Conservation (phyloP, 2,888 invertebrate species). For the Dorcus parallelipipedus region DNA sequence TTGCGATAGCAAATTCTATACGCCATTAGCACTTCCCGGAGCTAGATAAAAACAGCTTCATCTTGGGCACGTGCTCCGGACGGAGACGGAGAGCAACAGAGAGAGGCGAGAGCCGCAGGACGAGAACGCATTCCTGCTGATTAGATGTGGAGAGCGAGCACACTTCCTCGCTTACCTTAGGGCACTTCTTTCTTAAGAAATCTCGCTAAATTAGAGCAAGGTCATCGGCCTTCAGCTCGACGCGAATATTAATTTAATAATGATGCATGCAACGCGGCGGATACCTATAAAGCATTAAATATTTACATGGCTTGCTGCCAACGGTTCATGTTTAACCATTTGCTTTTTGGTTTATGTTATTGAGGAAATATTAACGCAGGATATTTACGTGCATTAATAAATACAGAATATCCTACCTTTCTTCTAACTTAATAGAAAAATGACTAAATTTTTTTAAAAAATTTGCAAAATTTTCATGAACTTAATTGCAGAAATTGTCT, state of each 20-base stretch:
- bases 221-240: conserved; percentile 36
- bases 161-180: conserved; percentile 34
- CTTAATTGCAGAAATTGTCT: too few relatives aligned
- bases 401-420: too few relatives aligned
- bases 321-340: too few relatives aligned
- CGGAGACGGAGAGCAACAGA: conserved; percentile 27
- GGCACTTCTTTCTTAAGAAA: conserved; percentile 19
- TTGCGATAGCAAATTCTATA: conserved; percentile 23
- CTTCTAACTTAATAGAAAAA: too few relatives aligned
- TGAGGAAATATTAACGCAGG: too few relatives aligned
- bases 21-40: conserved; percentile 23
- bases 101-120: conserved; percentile 21
- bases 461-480: too few relatives aligned
- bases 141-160: conserved; percentile 37
- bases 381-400: too few relatives aligned
- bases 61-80: conserved; percentile 32
- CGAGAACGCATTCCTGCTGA: conserved; percentile 31
- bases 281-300: background rate
- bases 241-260: background rate
- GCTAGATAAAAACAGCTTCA: conserved; percentile 4
- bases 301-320: too few relatives aligned
- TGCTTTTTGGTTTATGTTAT: too few relatives aligned
- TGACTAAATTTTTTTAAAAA: too few relatives aligned
- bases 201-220: conserved; percentile 40
- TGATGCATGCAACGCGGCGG: background rate